Evolutionary conservation across 2,888 invertebrate species (phyloP).

Genomic region (Trissonchulus sp.): DNA sequence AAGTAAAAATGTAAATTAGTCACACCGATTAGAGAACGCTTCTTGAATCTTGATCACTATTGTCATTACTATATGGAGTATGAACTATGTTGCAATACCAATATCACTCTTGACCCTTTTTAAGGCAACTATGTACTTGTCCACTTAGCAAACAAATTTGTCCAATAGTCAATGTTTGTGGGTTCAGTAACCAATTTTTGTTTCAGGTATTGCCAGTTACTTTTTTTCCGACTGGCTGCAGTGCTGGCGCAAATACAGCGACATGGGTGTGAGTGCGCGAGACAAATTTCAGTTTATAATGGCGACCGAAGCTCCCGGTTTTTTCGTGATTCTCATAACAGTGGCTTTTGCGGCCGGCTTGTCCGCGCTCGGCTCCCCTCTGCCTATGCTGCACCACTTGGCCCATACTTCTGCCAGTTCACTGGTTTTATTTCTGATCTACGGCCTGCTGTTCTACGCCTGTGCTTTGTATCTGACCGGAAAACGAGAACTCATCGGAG

Average conservation of each 20-base stretch:
- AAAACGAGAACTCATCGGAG: constrained; percentile 45
- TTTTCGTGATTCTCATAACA: constrained; percentile 38
- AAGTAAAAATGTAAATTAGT: too few species aligned
- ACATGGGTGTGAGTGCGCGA: constrained; percentile 16
- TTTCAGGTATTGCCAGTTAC: constrained; percentile 17
- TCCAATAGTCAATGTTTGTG: too few species aligned
- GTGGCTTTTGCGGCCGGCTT: constrained; percentile 36
- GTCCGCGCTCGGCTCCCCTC: neutral
- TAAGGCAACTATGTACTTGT: too few species aligned
- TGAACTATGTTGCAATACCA: too few species aligned
- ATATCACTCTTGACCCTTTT: too few species aligned
- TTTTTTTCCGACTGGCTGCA: constrained; percentile 14
- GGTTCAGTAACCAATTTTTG: too few species aligned
- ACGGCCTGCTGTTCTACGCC: constrained; percentile 1
- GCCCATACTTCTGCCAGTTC: neutral
- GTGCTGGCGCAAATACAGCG: constrained; percentile 30
- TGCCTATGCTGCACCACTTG: neutral
- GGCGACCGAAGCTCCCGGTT: constrained; percentile 44
- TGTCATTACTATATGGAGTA: too few species aligned
- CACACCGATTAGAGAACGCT: too few species aligned
- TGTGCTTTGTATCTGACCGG: constrained; percentile 32
- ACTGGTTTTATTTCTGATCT: neutral
- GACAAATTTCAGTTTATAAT: constrained; percentile 49
- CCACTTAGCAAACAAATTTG: too few species aligned
- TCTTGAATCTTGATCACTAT: too few species aligned